These are phyloP conservation scores for Eleutherodactylus coqui DNA, from an alignment of 2,797 vertebrate genomes.

Conservation along the genomic window DNA sequence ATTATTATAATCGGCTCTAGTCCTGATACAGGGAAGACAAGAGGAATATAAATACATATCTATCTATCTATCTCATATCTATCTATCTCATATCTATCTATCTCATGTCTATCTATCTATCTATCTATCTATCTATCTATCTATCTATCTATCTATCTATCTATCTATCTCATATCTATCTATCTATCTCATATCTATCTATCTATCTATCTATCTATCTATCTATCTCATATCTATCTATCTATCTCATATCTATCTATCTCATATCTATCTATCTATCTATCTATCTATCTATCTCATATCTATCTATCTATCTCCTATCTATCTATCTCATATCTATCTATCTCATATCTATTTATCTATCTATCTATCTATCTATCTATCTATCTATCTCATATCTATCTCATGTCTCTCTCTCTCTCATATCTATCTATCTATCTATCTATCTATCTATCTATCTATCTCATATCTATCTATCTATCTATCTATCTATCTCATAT, in stretches of 20 bases:
- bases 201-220: too few species aligned
- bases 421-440: too few species aligned
- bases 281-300: conserved; percentile 5
- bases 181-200: neutral
- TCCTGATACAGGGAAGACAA: neutral
- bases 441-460: too few species aligned
- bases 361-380: neutral
- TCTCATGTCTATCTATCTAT: neutral
- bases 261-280: too few species aligned
- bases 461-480: neutral
- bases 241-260: neutral
- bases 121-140: neutral
- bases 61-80: conserved; percentile 12
- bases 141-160: neutral
- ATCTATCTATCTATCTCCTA: neutral
- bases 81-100: neutral
- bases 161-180: neutral
- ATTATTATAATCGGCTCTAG: neutral
- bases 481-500: neutral
- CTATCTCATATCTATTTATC: neutral
- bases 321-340: neutral
- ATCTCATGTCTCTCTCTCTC: neutral
- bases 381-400: conserved; percentile 2
- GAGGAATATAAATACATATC: neutral
- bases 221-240: conserved; percentile 2